phyloP scores from a whole-genome alignment of 2,113 vertebrate species.

The Nanorana parkeri region DNA sequence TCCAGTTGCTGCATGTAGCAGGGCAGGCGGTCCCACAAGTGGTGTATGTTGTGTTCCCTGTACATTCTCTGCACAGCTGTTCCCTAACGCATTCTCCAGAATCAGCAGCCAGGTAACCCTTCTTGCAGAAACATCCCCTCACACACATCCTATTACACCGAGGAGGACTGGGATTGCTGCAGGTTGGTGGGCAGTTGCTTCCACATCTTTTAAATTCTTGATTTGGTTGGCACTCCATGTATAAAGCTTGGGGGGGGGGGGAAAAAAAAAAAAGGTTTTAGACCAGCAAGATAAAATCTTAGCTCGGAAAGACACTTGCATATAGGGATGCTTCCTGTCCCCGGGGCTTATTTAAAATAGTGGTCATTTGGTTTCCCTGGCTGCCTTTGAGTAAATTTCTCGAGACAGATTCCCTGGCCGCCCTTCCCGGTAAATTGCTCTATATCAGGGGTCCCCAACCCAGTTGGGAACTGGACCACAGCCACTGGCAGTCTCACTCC shows the following conservation, averaged over 20 bases:
- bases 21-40: background rate
- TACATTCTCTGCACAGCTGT: background rate
- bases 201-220: background rate
- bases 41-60: background rate
- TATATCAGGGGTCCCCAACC: no score
- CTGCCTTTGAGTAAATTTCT: no score
- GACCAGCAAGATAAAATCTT: no score
- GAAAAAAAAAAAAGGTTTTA: background rate
- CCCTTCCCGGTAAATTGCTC: no score
- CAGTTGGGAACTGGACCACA: no score
- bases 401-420: no score
- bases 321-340: no score
- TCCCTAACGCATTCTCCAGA: background rate
- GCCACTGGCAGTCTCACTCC: no score
- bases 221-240: background rate
- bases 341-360: no score
- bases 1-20: no score
- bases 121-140: slow-evolving; percentile 10
- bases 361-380: no score
- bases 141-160: background rate
- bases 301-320: no score
- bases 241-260: background rate
- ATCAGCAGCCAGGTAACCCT: background rate
- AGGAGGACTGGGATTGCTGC: background rate
- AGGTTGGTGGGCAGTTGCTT: background rate